phyloP scores from a whole-genome alignment of 2,888 invertebrate genomes.

The Operophtera brumata region DNA sequence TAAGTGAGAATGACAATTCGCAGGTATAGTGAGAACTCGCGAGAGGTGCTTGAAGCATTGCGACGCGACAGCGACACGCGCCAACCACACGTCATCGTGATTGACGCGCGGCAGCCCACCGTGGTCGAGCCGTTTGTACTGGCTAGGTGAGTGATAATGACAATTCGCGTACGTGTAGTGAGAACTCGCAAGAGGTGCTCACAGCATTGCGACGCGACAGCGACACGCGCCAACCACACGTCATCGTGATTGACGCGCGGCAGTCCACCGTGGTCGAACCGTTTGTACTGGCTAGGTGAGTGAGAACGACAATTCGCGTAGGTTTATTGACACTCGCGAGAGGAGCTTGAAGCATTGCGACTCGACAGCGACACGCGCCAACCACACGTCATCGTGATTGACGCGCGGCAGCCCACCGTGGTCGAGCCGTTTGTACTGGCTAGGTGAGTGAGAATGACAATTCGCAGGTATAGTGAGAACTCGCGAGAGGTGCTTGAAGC shows the following conservation, averaged over 20 bases:
- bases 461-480: conserved; percentile 16
- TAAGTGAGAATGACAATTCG: conserved; percentile 78
- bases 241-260: conserved; percentile 84
- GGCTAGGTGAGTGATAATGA: too few relatives aligned
- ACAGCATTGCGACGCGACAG: conserved; percentile 70
- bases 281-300: conserved; percentile 83
- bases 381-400: conserved; percentile 84
- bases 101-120: too few relatives aligned
- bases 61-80: too few relatives aligned
- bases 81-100: too few relatives aligned
- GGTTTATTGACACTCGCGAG: conserved; percentile 61
- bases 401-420: conserved; percentile 78
- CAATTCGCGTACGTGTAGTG: conserved; percentile 47
- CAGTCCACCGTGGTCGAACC: conserved; percentile 82
- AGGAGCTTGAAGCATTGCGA: conserved; percentile 76
- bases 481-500: conserved; percentile 80
- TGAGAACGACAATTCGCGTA: background rate
- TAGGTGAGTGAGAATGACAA: conserved; percentile 68
- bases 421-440: conserved; percentile 83
- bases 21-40: too few relatives aligned
- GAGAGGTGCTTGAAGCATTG: too few relatives aligned
- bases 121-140: too few relatives aligned
- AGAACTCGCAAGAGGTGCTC: conserved; percentile 78
- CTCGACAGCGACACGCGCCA: conserved; percentile 76
- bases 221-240: conserved; percentile 79